These are phyloP conservation scores for Cheilosia soror DNA, from an alignment of 2,888 invertebrate genomes.

Conservation along the genomic window DNA sequence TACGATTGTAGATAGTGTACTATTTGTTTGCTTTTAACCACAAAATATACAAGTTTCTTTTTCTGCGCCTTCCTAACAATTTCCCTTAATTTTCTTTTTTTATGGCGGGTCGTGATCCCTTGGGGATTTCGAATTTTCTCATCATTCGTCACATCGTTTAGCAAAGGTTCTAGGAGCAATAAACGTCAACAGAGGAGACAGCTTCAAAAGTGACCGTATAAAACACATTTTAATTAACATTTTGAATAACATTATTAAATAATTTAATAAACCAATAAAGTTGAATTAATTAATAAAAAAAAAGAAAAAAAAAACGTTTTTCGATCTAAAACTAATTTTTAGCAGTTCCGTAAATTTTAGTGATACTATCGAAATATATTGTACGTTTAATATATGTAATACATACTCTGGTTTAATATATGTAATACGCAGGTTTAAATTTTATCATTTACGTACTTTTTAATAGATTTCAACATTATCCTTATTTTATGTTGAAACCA, in stretches of 20 bases:
- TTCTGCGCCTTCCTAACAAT: slow-evolving; percentile 47
- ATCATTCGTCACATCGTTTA: slow-evolving; percentile 53
- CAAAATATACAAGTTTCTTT: slow-evolving; percentile 62
- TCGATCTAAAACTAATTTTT: slow-evolving; percentile 24
- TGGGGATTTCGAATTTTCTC: slow-evolving; percentile 53
- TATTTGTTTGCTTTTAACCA: slow-evolving; percentile 11
- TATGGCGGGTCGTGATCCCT: slow-evolving; percentile 54
- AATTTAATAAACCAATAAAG: slow-evolving; percentile 43
- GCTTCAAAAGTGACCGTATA: slow-evolving; percentile 40
- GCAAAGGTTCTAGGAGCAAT: slow-evolving; percentile 53
- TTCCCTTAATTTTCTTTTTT: slow-evolving; percentile 58
- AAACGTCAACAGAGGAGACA: slow-evolving; percentile 51
- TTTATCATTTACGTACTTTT: too few species aligned
- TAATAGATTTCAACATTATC: too few species aligned
- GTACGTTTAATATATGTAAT: not conserved
- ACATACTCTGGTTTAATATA: too few species aligned
- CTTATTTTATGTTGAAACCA: too few species aligned
- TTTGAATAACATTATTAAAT: slow-evolving; percentile 17
- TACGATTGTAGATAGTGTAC: slow-evolving; percentile 33
- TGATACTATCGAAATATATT: not conserved
- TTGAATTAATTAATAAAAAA: slow-evolving; percentile 29
- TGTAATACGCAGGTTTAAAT: too few species aligned
- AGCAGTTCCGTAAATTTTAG: not conserved
- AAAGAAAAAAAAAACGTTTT: slow-evolving; percentile 25
- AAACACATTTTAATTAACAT: slow-evolving; percentile 32